phyloP scores from a whole-genome alignment of 53 echinoderm and acorn worm genomes.

The Henricia sp. region DNA sequence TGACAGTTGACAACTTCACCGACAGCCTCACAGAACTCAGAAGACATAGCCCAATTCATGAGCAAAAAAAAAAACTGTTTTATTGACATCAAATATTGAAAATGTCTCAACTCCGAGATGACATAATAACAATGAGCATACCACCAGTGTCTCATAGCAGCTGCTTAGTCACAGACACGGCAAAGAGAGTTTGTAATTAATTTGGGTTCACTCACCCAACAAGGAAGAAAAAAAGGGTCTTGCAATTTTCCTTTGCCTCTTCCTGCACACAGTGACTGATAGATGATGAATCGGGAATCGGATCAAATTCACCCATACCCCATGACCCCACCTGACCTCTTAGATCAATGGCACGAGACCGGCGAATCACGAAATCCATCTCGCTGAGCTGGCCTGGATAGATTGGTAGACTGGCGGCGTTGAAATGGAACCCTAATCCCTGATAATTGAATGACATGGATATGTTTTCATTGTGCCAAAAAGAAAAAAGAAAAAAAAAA shows the following conservation, averaged over 20 bases:
- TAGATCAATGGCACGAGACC: slow-evolving; percentile 41
- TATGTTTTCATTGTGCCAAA: slow-evolving; percentile 18
- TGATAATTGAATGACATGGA: slow-evolving; percentile 60
- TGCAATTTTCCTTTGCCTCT: background rate
- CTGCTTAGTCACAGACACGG: background rate
- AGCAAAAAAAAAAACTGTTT: background rate
- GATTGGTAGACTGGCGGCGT: slow-evolving; percentile 41
- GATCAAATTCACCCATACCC: slow-evolving; percentile 43
- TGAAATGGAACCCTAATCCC: slow-evolving; percentile 56
- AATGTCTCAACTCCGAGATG: slow-evolving; percentile 9
- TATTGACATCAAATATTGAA: slow-evolving; percentile 23
- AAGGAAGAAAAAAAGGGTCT: background rate
- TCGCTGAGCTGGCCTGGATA: slow-evolving; percentile 9
- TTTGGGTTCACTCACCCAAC: slow-evolving; percentile 24
- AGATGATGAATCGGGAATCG: slow-evolving; percentile 17
- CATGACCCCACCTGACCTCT: slow-evolving; percentile 21
- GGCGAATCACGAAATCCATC: slow-evolving; percentile 34
- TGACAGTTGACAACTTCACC: no score
- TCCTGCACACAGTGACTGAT: slow-evolving; percentile 10
- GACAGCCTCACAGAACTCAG: no score
- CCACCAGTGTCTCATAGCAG: background rate
- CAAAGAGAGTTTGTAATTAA: slow-evolving; percentile 47
- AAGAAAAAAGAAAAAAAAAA: slow-evolving; percentile 24
- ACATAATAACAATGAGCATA: slow-evolving; percentile 1
- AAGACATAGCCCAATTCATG: background rate